Evolutionary conservation across 2,888 invertebrate species (phyloP).

Genomic region (Eupithecia vulgata): DNA sequence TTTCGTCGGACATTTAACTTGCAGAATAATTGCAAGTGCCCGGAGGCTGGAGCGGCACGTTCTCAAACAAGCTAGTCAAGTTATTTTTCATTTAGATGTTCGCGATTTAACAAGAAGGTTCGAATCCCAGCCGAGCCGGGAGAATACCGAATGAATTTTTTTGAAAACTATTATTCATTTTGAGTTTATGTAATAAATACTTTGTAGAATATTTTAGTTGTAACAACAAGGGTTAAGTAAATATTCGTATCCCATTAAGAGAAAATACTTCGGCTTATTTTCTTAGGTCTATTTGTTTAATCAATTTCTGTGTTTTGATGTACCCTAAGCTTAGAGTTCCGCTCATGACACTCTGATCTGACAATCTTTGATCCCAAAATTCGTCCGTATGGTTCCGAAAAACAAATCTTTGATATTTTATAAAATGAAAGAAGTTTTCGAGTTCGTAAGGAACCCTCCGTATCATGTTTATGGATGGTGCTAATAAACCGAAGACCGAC

Average conservation of each 20-base stretch:
- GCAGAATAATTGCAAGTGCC: constrained; percentile 17
- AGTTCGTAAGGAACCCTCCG: constrained; percentile 38
- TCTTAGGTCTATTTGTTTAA: constrained; percentile 12
- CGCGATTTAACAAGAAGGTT: constrained; percentile 10
- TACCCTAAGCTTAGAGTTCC: not conserved
- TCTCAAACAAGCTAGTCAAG: constrained; percentile 47
- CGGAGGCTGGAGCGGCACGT: constrained; percentile 42
- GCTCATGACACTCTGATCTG: not conserved
- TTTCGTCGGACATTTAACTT: constrained; percentile 11
- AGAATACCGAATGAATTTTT: not conserved
- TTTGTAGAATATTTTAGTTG: not conserved
- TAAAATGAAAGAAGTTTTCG: constrained; percentile 38
- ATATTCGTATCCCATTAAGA: constrained; percentile 17
- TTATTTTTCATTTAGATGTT: constrained; percentile 49
- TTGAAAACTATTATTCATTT: not conserved
- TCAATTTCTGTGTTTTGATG: not conserved
- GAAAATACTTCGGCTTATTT: constrained; percentile 26
- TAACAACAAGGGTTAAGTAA: not conserved
- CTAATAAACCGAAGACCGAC: constrained; percentile 54
- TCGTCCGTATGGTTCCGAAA: constrained; percentile 19
- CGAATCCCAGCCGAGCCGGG: not conserved
- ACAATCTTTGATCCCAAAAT: constrained; percentile 24
- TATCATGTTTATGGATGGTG: constrained; percentile 59
- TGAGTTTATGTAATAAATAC: not conserved
- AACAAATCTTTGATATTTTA: constrained; percentile 29